Evolutionary conservation across 1,140 invertebrate genomes (phyloP), one percentile per base, ranked within the genome.

Genomic region (Hormaphis cornu): DNA sequence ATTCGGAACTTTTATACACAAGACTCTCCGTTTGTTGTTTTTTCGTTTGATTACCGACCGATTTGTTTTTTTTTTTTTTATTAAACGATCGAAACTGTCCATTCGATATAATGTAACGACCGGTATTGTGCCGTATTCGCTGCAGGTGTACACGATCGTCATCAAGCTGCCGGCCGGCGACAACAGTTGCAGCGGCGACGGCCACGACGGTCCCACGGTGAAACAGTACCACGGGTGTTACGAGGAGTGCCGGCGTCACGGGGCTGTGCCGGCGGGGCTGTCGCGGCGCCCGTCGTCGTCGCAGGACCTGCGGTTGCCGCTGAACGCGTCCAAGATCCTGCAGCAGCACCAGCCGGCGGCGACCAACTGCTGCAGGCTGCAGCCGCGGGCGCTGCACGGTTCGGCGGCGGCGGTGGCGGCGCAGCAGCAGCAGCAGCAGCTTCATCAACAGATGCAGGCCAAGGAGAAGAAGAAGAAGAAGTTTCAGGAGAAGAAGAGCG

Each of bases 401-500:
- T n/a, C n/a, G n/a, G n/a, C n/a, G n/a, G n/a, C n/a, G n/a, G n/a
- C n/a, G n/a, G n/a, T n/a, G n/a, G n/a, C n/a, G n/a, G n/a, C n/a
- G n/a, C 61, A 18, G 69, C 48, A 54, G 20, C 69, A 80, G 82
- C 33, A 80, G 79, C 76, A 26, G 80, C 82, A 14, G 78, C 85
- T n/a, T 79, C 83, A 16, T 80, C 82, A 24, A 30, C 35, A 35
- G 63, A 71, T 71, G 58, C 54, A 53, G 66, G 58, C 54, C 30
- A 66, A 80, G 82, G 35, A 80, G 40, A 89, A 89, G 75, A 90
- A 90, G 78, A 93, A 93, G 77, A 93, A 93, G 79, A 93, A 93
- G 76, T 88, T 89, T 1, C 91, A 95, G 76, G 95, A 98, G 79
- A 92, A 96, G 76, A 95, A 95, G 74, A 92, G 95, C 73, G 97